Conservation (phyloP, 2,888 invertebrate genomes). For the Hermaeophaga mercurialis region DNA sequence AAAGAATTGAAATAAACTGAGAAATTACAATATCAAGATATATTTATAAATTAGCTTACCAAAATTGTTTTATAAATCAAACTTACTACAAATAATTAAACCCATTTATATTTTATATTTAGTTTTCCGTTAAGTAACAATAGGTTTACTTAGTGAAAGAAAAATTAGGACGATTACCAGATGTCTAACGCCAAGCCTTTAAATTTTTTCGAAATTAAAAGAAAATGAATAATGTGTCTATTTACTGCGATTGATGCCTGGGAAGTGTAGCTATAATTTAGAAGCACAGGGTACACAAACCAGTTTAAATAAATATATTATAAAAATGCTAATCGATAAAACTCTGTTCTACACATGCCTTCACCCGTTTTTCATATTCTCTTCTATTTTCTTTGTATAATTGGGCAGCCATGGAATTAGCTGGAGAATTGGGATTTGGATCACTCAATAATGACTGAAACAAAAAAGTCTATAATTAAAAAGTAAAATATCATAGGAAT, state of each 20-base stretch:
- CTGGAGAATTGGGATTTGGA: slow-evolving; percentile 99
- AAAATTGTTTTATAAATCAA: slow-evolving; percentile 11
- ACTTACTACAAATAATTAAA: slow-evolving; percentile 11
- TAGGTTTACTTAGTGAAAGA: background rate
- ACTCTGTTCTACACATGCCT: slow-evolving; percentile 99
- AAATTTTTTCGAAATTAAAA: slow-evolving; percentile 26
- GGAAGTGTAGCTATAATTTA: slow-evolving; percentile 46
- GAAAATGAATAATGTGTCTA: slow-evolving; percentile 28
- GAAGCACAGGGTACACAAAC: slow-evolving; percentile 37
- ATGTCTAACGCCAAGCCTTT: slow-evolving; percentile 7
- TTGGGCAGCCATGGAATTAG: slow-evolving; percentile 98
- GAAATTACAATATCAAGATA: slow-evolving; percentile 11
- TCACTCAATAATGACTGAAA: slow-evolving; percentile 98
- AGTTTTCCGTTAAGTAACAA: slow-evolving; percentile 5
- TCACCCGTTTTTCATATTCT: slow-evolving; percentile 99
- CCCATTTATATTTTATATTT: slow-evolving; percentile 8
- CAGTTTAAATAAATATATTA: slow-evolving; percentile 29
- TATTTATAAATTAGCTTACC: slow-evolving; percentile 6
- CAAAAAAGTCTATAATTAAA: too few species aligned
- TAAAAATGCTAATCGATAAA: slow-evolving; percentile 82
- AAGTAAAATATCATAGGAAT: too few species aligned
- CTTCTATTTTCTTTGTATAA: slow-evolving; percentile 98
- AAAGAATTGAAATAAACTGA: slow-evolving; percentile 8
- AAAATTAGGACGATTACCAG: slow-evolving; percentile 1
- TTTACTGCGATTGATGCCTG: slow-evolving; percentile 19